Conservation (phyloP, 1,140 invertebrate genomes). For the Hyles euphorbiae region DNA sequence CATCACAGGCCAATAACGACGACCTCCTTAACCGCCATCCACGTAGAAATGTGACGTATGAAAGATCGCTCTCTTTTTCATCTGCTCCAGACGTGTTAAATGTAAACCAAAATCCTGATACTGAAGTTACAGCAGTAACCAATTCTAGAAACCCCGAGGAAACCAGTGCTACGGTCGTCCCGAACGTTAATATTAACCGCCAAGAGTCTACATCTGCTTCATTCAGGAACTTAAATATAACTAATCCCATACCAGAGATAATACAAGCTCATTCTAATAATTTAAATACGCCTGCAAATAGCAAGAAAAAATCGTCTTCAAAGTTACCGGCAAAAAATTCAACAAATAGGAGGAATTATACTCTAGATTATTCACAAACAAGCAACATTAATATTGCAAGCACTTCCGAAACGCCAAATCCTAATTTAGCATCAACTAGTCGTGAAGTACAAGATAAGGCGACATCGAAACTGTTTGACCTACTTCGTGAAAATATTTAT, state of each 20-base stretch:
- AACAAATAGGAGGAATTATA: slow-evolving; percentile 52
- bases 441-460: slow-evolving; percentile 66
- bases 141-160: slow-evolving; percentile 36
- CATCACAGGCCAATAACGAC: slow-evolving; percentile 32
- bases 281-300: slow-evolving; percentile 44
- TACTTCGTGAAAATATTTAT: slow-evolving; percentile 81
- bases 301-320: slow-evolving; percentile 63
- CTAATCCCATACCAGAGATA: slow-evolving; percentile 63
- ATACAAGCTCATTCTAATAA: slow-evolving; percentile 66
- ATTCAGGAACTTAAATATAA: slow-evolving; percentile 51
- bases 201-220: slow-evolving; percentile 35
- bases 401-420: slow-evolving; percentile 52
- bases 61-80: slow-evolving; percentile 55
- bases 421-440: slow-evolving; percentile 61
- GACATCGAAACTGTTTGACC: slow-evolving; percentile 79
- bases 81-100: slow-evolving; percentile 75
- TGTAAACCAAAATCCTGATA: slow-evolving; percentile 65
- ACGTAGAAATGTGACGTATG: slow-evolving; percentile 53
- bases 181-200: slow-evolving; percentile 53
- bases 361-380: slow-evolving; percentile 53
- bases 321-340: slow-evolving; percentile 68
- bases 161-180: slow-evolving; percentile 16
- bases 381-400: slow-evolving; percentile 59
- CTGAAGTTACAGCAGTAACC: slow-evolving; percentile 19
- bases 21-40: slow-evolving; percentile 26